Conservation (phyloP, 2,888 invertebrate genomes). For the Empis stercorea region DNA sequence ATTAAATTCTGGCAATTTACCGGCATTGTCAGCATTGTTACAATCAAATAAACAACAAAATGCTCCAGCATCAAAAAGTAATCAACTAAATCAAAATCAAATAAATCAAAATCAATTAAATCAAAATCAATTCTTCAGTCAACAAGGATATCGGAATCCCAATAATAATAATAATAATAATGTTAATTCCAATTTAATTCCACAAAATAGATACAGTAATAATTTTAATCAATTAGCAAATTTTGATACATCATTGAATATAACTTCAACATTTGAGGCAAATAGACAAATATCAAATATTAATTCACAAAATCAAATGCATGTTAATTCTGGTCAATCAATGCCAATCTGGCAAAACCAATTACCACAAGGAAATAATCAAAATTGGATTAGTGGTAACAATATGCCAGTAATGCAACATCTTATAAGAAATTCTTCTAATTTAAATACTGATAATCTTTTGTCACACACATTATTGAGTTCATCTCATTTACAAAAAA, state of each 20-base stretch:
- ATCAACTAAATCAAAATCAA: neutral
- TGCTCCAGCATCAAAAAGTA: too few species aligned
- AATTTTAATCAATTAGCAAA: neutral
- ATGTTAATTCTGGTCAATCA: too few species aligned
- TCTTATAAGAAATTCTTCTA: too few species aligned
- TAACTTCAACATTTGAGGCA: neutral
- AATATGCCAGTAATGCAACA: too few species aligned
- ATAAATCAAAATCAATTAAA: neutral
- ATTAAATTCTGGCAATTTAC: slow-evolving; percentile 12
- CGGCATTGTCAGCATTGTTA: neutral
- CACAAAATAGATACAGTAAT: neutral
- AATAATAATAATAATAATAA: neutral
- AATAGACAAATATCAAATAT: too few species aligned
- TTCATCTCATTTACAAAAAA: too few species aligned
- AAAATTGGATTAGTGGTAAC: too few species aligned
- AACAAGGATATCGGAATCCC: neutral
- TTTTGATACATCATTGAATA: neutral
- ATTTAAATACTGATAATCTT: too few species aligned
- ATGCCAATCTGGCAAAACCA: too few species aligned
- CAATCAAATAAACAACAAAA: neutral
- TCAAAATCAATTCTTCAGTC: neutral
- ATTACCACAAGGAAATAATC: too few species aligned
- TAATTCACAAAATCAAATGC: too few species aligned
- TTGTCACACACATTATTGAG: too few species aligned
- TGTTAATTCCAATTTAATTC: neutral